Base-by-base conservation (phyloP, 2,888 invertebrate genomes). In the Chydorus sphaericus region DNA sequence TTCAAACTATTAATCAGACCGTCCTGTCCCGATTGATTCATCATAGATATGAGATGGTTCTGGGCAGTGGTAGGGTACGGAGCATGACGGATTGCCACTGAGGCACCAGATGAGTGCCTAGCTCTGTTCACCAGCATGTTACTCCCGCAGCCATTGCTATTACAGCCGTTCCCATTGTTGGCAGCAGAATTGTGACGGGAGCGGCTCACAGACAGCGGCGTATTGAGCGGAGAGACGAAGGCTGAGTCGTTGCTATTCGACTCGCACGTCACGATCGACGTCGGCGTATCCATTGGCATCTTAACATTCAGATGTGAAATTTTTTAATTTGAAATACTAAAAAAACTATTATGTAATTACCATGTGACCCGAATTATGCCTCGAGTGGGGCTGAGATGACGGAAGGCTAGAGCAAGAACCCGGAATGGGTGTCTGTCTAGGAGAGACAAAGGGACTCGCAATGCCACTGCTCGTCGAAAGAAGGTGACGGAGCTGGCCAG, bases 391-490 rank as follows among this genome's bases (percentile, higher is more conserved):
- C 10, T 44, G 44, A 28, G 44, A 44, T 10, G 53, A 26, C 20
- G 36, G 53, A 14, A 53, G 10, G 33, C 48, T 48, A 7, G 55
- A 31, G n/a, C n/a, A n/a, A n/a, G n/a, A n/a, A n/a, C n/a, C n/a
- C 23, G 80, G 79, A 53, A 84, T 78, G 5, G 85, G 84, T 1
- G 86, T 83, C 63, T 81, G 79, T 39, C 84, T 73, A 1, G 89
- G 89, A 62, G 87, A 87, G 14, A 88, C 85, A 68, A 89, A 89
- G 1, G 85, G 85, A 67, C 83, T 83, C 26, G 80, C 83, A 54
- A 79, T 81, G 0, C 81, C 80, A 62, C 82, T 83, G 60, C 79
- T 80, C 62, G 76, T 77, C 2, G 77, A 77, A 26, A 74, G 73
- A 20, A 71, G 69, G 11, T 72, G 73, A 66, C 60, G 65, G 72